Evolutionary conservation across 1,140 invertebrate genomes (phyloP), one percentile per base, ranked within the genome.

Genomic region (Rhizoglyphus robini): DNA sequence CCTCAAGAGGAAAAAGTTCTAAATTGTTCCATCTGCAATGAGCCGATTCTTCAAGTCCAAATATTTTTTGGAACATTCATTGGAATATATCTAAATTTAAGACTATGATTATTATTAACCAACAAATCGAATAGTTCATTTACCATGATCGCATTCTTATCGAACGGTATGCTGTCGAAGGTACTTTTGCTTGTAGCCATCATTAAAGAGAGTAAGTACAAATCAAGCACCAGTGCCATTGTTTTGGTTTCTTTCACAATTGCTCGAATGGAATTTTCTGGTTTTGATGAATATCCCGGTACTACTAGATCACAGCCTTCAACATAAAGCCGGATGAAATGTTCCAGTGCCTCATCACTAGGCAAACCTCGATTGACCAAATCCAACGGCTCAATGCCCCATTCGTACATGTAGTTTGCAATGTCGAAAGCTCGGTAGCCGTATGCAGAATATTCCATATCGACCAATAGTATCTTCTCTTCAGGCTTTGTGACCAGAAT

Each of bases 371-470:
- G n/a, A 15, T 58, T 58, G 15, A 15, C 54, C 15, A 29, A 58
- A 15, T 58, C n/a, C 15, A 58, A 58, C 48, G 54, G 54, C 20
- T 58, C 54, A 54, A 58, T 18, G 15, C 62, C 62, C 62, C 62
- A 64, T 65, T 64, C 54, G 5, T 18, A 5, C n/a, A 64, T 20
- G n/a, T 25, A 23, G 5, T 47, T 65, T 25, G n/a, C 49, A 25
- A 64, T 20, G 31, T 64, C 62, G 62, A 23, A 63, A 20, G 51
- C 62, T 20, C 62, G 49, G 62, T 8, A 65, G 58, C 54, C 49
- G 62, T 29, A 64, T 8, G n/a, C 8, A 4, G 62, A 64, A 25
- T 64, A 64, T 23, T 64, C 62, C n/a, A 64, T 63, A 64, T 64
- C 62, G 32, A n/a, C 20, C 4, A 60, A 60, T 31, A 64, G 8